Evolutionary conservation across 92 coral and sea anemone genomes (phyloP).

Genomic region (Hydrozoanthus gracilis): DNA sequence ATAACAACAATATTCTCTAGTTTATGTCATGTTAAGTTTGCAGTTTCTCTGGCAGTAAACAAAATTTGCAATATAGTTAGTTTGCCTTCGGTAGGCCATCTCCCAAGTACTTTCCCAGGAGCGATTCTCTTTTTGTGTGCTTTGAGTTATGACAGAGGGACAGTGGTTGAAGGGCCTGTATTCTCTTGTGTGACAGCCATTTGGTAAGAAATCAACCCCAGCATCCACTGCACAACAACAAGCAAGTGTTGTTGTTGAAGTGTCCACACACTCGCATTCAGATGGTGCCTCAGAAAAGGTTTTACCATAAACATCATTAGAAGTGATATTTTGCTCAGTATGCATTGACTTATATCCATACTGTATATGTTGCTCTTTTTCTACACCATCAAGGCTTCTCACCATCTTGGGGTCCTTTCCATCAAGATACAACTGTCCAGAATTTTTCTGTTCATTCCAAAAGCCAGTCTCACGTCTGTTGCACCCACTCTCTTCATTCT

Average conservation of each 20-base stretch:
- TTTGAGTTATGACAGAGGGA: constrained; percentile 13
- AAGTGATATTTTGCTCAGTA: not conserved
- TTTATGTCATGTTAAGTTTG: not conserved
- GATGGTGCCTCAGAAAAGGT: not conserved
- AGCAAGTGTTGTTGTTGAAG: not conserved
- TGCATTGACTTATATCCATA: not conserved
- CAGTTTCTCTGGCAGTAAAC: constrained; percentile 24
- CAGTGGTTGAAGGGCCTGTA: not conserved
- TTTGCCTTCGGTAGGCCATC: constrained; percentile 70
- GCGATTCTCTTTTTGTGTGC: constrained; percentile 16
- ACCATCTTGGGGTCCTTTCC: not conserved
- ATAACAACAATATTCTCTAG: too few relatives aligned
- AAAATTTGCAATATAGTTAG: constrained; percentile 56
- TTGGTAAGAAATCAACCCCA: not conserved
- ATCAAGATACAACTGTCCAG: not conserved
- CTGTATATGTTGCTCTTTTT: not conserved
- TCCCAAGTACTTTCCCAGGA: constrained; percentile 78
- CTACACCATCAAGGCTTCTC: not conserved
- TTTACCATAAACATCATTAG: not conserved
- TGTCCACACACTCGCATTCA: not conserved
- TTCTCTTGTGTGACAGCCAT: not conserved
- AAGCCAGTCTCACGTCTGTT: not conserved
- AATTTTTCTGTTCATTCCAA: not conserved
- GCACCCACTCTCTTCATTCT: not conserved
- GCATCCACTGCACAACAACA: not conserved